phyloP scores from a whole-genome alignment of 2,113 vertebrate genomes.

The Diglossa brunneiventris region DNA sequence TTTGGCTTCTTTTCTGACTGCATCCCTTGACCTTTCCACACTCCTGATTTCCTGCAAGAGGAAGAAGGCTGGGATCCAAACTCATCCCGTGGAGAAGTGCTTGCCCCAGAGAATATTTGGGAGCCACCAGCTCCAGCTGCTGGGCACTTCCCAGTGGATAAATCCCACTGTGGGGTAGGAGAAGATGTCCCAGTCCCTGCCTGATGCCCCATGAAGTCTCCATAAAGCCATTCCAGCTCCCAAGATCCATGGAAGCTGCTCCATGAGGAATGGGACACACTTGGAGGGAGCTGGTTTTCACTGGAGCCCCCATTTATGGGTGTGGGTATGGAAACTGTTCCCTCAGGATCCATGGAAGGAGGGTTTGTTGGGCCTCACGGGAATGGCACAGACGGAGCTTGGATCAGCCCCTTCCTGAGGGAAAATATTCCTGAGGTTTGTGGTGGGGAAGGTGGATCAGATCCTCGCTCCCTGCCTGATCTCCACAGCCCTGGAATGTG shows the following conservation, averaged over 20 bases:
- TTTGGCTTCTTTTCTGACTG: background rate
- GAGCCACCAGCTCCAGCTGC: background rate
- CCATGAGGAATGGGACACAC: background rate
- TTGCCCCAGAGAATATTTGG: background rate
- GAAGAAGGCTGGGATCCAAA: background rate
- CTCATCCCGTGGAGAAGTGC: rapidly evolving
- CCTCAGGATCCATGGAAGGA: background rate
- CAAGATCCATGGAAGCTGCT: background rate
- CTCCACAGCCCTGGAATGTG: background rate
- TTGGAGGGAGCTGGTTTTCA: rapidly evolving
- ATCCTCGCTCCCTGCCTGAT: background rate
- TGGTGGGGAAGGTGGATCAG: background rate
- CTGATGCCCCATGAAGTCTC: background rate
- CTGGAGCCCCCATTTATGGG: background rate
- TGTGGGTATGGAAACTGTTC: background rate
- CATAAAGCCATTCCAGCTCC: background rate
- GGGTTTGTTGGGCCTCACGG: rapidly evolving
- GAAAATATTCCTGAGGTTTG: background rate
- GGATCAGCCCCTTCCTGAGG: background rate
- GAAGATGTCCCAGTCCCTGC: background rate
- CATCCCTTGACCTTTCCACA: background rate
- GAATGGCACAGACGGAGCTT: background rate
- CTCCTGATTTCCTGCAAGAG: background rate
- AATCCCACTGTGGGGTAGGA: background rate
- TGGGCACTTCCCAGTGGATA: rapidly evolving